Percentiles rank a stretch among this genome's conserved stretches.
Evolutionary conservation across 2,113 vertebrate species (phyloP).

Genomic region (Amphilophus citrinellus): DNA sequence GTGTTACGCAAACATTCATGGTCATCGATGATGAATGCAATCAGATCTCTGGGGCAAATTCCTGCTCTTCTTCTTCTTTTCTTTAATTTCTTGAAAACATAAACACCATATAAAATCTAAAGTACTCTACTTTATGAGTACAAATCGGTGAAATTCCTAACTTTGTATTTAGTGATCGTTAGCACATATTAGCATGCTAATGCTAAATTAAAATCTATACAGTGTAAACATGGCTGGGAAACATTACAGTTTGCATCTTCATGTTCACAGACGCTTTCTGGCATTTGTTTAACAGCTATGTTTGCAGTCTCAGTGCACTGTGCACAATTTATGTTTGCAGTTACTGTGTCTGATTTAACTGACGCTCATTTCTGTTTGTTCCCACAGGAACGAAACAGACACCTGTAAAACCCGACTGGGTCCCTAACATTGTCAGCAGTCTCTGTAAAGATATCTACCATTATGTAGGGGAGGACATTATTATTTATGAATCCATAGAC

Average conservation of each 20-base stretch:
- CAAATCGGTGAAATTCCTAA: neutral
- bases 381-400: constrained; percentile 15
- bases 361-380: neutral
- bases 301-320: neutral
- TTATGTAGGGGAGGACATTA: constrained; percentile 73
- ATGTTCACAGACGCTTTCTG: neutral
- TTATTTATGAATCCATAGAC: constrained; percentile 75
- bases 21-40: neutral
- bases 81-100: neutral
- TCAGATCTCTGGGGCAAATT: neutral
- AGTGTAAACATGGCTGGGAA: neutral
- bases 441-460: constrained; percentile 65
- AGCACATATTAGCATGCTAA: neutral
- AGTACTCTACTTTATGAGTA: neutral
- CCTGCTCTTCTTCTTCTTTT: neutral
- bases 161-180: neutral
- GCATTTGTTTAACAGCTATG: neutral
- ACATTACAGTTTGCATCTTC: neutral
- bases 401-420: constrained; percentile 7
- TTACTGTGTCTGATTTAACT: neutral
- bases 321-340: neutral
- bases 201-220: neutral
- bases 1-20: neutral
- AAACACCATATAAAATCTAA: neutral
- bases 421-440: neutral